These are phyloP conservation scores for Eupeodes latifasciatus DNA, from an alignment of 2,888 invertebrate genomes.

Conservation along the genomic window DNA sequence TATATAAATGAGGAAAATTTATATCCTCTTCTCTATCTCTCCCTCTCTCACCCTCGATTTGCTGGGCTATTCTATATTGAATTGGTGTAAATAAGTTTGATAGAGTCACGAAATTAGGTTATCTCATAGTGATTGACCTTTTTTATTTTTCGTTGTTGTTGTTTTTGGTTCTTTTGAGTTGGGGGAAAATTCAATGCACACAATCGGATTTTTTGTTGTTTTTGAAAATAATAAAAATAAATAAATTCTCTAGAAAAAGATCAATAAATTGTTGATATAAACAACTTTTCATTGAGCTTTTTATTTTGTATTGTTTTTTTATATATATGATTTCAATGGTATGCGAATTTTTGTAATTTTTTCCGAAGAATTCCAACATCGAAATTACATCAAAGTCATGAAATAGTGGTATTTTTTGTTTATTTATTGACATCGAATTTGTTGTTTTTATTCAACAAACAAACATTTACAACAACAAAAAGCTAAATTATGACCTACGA, in stretches of 20 bases:
- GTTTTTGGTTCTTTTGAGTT: background rate
- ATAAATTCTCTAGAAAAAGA: constrained; percentile 7
- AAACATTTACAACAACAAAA: no score
- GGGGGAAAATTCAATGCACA: constrained; percentile 19
- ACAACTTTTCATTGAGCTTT: background rate
- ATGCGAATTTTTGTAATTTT: background rate
- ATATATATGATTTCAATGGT: background rate
- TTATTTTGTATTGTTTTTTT: background rate
- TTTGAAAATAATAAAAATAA: background rate
- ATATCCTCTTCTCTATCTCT: background rate
- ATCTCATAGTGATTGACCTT: constrained; percentile 68
- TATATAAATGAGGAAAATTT: background rate
- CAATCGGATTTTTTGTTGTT: constrained; percentile 32
- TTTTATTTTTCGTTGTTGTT: constrained; percentile 45
- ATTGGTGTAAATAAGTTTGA: constrained; percentile 14
- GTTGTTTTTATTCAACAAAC: background rate
- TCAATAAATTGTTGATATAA: constrained; percentile 24
- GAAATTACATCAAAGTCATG: no score
- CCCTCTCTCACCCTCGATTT: no score
- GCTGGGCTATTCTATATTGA: background rate
- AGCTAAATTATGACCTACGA: no score
- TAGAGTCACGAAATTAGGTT: constrained; percentile 58
- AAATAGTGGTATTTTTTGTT: background rate
- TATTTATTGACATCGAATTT: background rate
- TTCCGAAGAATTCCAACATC: background rate